A percentile compares a stretch with the other conserved stretches of the same genome.
Conservation (phyloP, 2,113 vertebrate species). For the Colistium nudipinnis region DNA sequence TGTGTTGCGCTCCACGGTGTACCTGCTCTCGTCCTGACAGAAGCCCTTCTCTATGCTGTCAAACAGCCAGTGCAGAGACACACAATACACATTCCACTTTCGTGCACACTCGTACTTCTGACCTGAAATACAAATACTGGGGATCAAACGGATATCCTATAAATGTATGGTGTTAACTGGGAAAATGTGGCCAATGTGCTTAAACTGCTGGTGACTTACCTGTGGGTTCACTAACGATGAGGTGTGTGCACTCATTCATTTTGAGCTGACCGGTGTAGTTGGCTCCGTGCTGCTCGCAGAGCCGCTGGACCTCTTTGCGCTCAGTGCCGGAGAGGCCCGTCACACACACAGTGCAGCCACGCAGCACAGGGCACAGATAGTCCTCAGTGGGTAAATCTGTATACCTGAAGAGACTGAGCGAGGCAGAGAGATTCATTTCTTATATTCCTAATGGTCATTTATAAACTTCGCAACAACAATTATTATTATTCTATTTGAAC, state of each 20-base stretch:
- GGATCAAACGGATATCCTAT: background rate
- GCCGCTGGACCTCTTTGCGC: constrained; percentile 90
- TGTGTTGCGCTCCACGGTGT: constrained; percentile 78
- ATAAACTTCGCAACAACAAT: too few species aligned
- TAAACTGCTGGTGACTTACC: constrained; percentile 72
- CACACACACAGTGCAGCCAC: constrained; percentile 92
- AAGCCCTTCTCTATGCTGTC: constrained; percentile 94
- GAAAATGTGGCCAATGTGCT: background rate
- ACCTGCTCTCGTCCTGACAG: constrained; percentile 94
- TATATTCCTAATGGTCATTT: too few species aligned
- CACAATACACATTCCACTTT: constrained; percentile 96
- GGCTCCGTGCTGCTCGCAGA: constrained; percentile 88
- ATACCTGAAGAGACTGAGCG: constrained; percentile 86
- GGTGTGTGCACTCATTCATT: constrained; percentile 98
- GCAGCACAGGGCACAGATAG: constrained; percentile 89
- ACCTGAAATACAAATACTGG: constrained; percentile 76
- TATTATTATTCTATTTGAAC: too few species aligned
- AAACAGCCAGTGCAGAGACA: constrained; percentile 93
- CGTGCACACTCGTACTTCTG: constrained; percentile 96
- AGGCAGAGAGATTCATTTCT: background rate
- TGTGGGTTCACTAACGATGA: constrained; percentile 93
- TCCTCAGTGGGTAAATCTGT: constrained; percentile 87
- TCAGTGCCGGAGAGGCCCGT: constrained; percentile 89
- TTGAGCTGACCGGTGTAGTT: constrained; percentile 92
- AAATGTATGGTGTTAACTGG: background rate